phyloP scores from a whole-genome alignment of 2,888 invertebrate genomes.

The Temnothorax unifasciatus region DNA sequence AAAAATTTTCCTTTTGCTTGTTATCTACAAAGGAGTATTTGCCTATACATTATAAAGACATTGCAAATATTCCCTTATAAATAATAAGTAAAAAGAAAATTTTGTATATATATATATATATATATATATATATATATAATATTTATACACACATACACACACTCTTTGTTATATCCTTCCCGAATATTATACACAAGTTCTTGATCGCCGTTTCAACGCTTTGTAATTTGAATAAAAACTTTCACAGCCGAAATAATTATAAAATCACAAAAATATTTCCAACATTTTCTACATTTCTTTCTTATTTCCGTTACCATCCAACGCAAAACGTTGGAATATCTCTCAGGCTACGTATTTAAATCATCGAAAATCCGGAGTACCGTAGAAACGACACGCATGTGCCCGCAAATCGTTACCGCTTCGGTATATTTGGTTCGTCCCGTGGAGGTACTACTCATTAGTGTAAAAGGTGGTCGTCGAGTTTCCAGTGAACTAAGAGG shows the following conservation, averaged over 20 bases:
- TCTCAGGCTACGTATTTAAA: not conserved
- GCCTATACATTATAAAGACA: not conserved
- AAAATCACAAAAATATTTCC: not conserved
- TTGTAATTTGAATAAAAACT: not conserved
- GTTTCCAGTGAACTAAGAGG: constrained; percentile 31
- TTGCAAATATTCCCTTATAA: too few relatives aligned
- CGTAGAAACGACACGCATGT: constrained; percentile 23
- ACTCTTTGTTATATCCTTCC: not conserved
- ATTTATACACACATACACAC: too few relatives aligned
- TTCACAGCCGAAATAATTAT: not conserved
- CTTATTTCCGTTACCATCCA: not conserved
- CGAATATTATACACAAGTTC: not conserved
- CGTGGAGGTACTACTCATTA: constrained; percentile 17
- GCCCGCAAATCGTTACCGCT: constrained; percentile 23
- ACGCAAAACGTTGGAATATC: not conserved
- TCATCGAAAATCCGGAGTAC: constrained; percentile 21
- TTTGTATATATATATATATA: too few relatives aligned
- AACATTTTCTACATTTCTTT: constrained; percentile 3
- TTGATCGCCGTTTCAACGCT: not conserved
- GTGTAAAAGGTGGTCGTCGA: constrained; percentile 39
- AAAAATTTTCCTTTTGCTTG: not conserved
- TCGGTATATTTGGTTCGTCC: not conserved
- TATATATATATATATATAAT: too few relatives aligned
- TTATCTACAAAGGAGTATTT: not conserved
- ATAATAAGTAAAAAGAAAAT: too few relatives aligned